Evolutionary conservation across 2,113 vertebrate species (phyloP).

Genomic region (Charadrius vociferus): DNA sequence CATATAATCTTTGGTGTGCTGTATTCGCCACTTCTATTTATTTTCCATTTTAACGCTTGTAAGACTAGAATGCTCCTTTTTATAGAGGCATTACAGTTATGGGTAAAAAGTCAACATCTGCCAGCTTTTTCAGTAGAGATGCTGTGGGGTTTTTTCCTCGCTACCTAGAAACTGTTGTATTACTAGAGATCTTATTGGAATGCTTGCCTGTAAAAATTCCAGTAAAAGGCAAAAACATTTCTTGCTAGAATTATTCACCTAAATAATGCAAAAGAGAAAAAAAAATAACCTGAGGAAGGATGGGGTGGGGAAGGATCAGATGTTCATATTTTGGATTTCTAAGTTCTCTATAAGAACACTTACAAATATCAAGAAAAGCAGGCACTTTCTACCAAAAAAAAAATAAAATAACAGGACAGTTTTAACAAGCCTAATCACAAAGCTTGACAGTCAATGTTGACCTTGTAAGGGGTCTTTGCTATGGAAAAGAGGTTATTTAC

Average conservation of each 20-base stretch:
- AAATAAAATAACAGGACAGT: background rate
- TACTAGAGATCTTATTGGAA: background rate
- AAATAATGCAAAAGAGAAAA: background rate
- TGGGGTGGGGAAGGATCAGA: background rate
- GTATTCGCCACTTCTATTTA: conserved; percentile 19
- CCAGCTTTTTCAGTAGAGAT: background rate
- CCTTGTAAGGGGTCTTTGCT: background rate
- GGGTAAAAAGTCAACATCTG: conserved; percentile 48
- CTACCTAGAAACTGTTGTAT: conserved; percentile 36
- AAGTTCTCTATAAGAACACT: background rate
- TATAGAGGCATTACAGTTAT: background rate
- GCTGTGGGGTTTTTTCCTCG: background rate
- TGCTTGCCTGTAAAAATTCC: background rate
- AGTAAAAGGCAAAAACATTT: background rate
- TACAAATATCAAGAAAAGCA: background rate
- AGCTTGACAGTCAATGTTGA: background rate
- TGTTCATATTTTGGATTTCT: background rate
- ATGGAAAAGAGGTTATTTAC: conserved; percentile 12
- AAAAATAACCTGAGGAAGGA: background rate
- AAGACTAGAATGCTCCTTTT: background rate
- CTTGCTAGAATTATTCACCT: background rate
- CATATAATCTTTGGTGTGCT: background rate
- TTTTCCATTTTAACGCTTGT: conserved; percentile 17
- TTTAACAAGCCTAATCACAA: conserved; percentile 13
- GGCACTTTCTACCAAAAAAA: background rate